phyloP scores from a whole-genome alignment of 2,888 invertebrate species.

The Nephrotoma appendiculata region DNA sequence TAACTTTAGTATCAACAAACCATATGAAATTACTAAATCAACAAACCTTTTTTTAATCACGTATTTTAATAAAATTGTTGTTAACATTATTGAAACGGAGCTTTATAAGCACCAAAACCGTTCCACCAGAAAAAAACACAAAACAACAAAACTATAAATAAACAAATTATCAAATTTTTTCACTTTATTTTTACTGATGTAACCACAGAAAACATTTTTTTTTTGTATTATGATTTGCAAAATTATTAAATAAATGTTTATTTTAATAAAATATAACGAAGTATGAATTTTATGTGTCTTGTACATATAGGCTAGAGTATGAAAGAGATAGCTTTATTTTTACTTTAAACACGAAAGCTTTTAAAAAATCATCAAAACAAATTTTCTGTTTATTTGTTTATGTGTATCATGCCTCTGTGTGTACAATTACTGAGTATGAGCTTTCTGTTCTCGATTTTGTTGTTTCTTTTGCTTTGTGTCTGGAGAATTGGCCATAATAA shows the following conservation, averaged over 20 bases:
- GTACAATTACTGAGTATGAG: background rate
- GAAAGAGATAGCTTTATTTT: background rate
- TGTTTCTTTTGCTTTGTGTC: background rate
- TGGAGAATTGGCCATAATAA: background rate
- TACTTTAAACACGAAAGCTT: background rate
- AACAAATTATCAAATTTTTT: background rate
- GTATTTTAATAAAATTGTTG: no score
- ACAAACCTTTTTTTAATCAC: no score
- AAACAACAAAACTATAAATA: no score
- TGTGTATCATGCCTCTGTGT: background rate
- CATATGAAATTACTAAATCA: no score
- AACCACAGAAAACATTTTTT: background rate
- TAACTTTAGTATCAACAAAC: no score
- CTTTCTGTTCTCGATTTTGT: background rate
- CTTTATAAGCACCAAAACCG: no score
- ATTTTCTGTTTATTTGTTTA: background rate
- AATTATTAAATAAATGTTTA: background rate
- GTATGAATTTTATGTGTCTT: no score
- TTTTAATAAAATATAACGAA: background rate
- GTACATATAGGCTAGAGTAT: background rate
- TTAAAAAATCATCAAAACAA: background rate
- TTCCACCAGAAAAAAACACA: no score
- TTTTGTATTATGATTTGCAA: background rate
- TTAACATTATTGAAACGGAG: no score
- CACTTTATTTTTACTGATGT: background rate